Evolutionary conservation across 2,888 invertebrate genomes (phyloP), one percentile per base, ranked within the genome.

Genomic region (Pseudanteris insignis): DNA sequence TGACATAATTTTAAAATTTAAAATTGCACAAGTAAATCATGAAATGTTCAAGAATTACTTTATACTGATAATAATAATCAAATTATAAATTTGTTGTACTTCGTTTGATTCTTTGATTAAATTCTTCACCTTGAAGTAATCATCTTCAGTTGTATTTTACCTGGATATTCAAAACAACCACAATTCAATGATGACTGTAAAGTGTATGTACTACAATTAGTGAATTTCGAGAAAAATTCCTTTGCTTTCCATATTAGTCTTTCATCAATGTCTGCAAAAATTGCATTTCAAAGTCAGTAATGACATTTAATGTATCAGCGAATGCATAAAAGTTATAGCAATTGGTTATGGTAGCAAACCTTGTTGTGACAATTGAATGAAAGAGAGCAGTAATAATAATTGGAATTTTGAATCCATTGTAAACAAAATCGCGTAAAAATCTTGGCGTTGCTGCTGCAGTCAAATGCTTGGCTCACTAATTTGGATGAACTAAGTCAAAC

Each of bases 121-220:
- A 6, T 25, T 28, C 12, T 32, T 37, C 12, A 2, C 3, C 4
- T 10, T 9, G 6, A 26, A 15, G 6, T 9, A 9, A n/a, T 6
- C 5, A 7, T 10, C 6, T 18, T 18, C 6, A n/a, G 9, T 11
- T 40, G 26, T 37, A 60, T 32, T 32, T 37, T 61, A 61, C 61
- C 61, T 48, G 44, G 15, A 33, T 46, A 50, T 30, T 44, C 24
- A 12, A 12, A 28, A 14, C 61, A 61, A 40, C 10, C 33, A 21
- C 61, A 61, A 40, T 9, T 15, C 18, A 44, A 2, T 6, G 50
- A 26, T 11, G 44, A 50, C 12, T 48, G 12, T n/a, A 61, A 33
- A 9, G 54, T 29, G 26, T 55, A 50, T 25, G 2, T 25, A 34
- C 38, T 54, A 38, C 60, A 61, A 40, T 61, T 61, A n/a, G 24